Conservation (phyloP, 2,113 vertebrate genomes). For the Pachyramphus minor region DNA sequence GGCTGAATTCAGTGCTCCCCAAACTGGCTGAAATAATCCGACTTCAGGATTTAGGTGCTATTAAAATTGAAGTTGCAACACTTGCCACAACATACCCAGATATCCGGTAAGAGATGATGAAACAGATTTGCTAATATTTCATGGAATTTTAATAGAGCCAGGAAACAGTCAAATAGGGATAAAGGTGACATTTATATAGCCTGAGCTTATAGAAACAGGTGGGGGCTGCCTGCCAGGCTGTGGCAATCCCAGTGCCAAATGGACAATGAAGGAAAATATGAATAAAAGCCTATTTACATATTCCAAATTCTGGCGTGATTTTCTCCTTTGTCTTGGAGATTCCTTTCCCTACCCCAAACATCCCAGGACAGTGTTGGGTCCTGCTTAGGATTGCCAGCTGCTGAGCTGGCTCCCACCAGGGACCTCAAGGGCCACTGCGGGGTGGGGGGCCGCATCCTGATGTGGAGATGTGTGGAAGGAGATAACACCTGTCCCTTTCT, state of each 20-base stretch:
- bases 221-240: background rate
- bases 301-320: background rate
- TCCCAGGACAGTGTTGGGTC: background rate
- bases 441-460: background rate
- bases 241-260: background rate
- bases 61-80: conserved; percentile 82
- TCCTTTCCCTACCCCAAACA: background rate
- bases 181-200: background rate
- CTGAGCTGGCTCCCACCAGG: background rate
- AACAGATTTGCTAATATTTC: background rate
- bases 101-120: conserved; percentile 76
- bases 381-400: background rate
- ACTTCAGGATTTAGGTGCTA: conserved; percentile 80
- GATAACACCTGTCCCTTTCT: background rate
- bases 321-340: background rate
- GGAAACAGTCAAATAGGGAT: background rate
- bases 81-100: conserved; percentile 77
- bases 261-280: background rate
- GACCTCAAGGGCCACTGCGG: fast-evolving
- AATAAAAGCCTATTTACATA: background rate
- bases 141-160: background rate
- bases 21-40: conserved; percentile 82
- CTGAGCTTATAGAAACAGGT: background rate
- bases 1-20: conserved; percentile 75
- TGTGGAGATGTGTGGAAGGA: fast-evolving